phyloP scores from a whole-genome alignment of 1,140 invertebrate genomes.

The Drosophila malerkotliana region DNA sequence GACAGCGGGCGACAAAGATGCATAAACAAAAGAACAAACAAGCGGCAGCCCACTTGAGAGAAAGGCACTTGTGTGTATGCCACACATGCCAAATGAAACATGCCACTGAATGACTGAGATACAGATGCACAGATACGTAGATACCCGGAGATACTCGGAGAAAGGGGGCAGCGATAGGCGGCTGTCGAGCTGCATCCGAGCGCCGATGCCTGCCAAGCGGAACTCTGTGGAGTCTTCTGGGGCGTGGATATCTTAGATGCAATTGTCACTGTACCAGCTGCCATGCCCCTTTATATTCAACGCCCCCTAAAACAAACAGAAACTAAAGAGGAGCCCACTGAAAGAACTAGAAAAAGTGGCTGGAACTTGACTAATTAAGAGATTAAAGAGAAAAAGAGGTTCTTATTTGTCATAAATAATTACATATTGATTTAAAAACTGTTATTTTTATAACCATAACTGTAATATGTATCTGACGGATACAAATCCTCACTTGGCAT shows the following conservation, averaged over 20 bases:
- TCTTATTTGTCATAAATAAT: too few species aligned
- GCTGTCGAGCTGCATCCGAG: constrained; percentile 53
- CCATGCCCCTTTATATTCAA: constrained; percentile 8
- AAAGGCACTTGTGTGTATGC: constrained; percentile 47
- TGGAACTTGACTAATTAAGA: not conserved
- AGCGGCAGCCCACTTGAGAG: constrained; percentile 48
- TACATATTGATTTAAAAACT: too few species aligned
- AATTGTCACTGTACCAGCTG: constrained; percentile 25
- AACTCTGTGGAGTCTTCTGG: constrained; percentile 22
- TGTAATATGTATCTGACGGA: constrained; percentile 39
- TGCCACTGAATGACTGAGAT: constrained; percentile 48
- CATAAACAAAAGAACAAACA: constrained; percentile 77
- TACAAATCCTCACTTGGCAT: constrained; percentile 38
- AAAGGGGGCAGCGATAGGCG: constrained; percentile 39
- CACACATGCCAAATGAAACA: constrained; percentile 70
- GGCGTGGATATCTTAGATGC: constrained; percentile 22
- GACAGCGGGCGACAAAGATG: constrained; percentile 71
- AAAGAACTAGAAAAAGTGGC: not conserved
- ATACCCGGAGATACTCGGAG: constrained; percentile 17
- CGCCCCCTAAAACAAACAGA: constrained; percentile 34
- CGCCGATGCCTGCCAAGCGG: constrained; percentile 14
- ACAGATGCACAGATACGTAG: constrained; percentile 10
- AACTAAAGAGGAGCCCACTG: constrained; percentile 6
- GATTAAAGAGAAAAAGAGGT: not conserved
- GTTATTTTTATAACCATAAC: constrained; percentile 2